Percentiles rank a stretch among this genome's conserved stretches.
Evolutionary conservation across 2,888 invertebrate species (phyloP).

Genomic region (Stegophylla sp.): DNA sequence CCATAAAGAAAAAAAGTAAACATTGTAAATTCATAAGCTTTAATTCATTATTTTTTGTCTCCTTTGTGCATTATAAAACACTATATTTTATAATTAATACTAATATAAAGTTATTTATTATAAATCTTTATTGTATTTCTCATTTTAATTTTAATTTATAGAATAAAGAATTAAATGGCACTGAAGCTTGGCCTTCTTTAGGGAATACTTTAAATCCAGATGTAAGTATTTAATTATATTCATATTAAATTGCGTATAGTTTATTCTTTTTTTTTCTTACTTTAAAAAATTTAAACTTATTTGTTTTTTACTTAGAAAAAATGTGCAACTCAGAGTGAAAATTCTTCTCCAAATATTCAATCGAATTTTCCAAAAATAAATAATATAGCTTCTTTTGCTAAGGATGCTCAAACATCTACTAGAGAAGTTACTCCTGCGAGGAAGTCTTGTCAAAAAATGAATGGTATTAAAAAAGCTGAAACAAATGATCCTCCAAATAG

Average conservation of each 20-base stretch:
- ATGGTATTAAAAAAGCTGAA: conserved; percentile 39
- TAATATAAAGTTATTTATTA: too few relatives aligned
- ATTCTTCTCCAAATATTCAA: conserved; percentile 30
- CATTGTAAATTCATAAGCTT: too few relatives aligned
- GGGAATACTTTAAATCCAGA: conserved; percentile 65
- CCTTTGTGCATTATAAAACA: too few relatives aligned
- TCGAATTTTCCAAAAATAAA: conserved; percentile 20
- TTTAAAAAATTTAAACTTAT: neutral
- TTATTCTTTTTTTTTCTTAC: neutral
- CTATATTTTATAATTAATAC: too few relatives aligned
- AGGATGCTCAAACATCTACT: conserved; percentile 43
- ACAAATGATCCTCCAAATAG: conserved; percentile 17
- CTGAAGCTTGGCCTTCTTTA: conserved; percentile 90
- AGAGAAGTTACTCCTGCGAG: conserved; percentile 23
- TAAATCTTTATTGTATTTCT: neutral
- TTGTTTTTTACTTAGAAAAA: conserved; percentile 25
- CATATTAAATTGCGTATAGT: neutral
- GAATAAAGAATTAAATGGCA: conserved; percentile 87
- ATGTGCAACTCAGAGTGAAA: conserved; percentile 33
- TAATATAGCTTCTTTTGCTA: conserved; percentile 24
- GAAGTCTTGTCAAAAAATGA: conserved; percentile 48
- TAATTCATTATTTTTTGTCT: too few relatives aligned
- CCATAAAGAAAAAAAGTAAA: too few relatives aligned
- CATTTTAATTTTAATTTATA: conserved; percentile 66
- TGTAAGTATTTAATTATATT: conserved; percentile 11